These are phyloP conservation scores for Dione vanillae DNA, from an alignment of 2,888 invertebrate species.

Conservation along the genomic window DNA sequence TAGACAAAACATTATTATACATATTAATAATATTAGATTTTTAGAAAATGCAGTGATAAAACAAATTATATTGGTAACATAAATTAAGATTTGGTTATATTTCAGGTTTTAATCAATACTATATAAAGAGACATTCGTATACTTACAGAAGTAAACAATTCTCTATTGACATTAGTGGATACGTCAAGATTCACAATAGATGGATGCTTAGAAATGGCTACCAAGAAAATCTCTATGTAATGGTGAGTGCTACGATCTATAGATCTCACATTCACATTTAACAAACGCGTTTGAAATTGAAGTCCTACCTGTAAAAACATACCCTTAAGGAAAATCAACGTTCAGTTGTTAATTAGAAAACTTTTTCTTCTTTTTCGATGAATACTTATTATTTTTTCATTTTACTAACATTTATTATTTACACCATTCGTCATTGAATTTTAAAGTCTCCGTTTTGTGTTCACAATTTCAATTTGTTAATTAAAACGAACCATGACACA, in stretches of 20 bases:
- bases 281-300: constrained; percentile 86
- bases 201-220: constrained; percentile 89
- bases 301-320: constrained; percentile 75
- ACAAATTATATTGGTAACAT: not conserved
- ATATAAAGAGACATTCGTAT: not conserved
- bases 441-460: constrained; percentile 10
- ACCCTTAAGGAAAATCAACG: constrained; percentile 15
- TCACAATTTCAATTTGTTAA: constrained; percentile 8
- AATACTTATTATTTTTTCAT: constrained; percentile 14
- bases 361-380: not conserved
- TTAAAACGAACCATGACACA: constrained; percentile 2
- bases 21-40: too few species aligned
- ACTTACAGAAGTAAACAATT: constrained; percentile 87
- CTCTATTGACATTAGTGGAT: constrained; percentile 88
- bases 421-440: constrained; percentile 7
- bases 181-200: constrained; percentile 91
- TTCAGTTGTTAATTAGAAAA: not conserved
- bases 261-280: constrained; percentile 87
- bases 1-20: too few species aligned
- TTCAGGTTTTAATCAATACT: too few species aligned
- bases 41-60: too few species aligned
- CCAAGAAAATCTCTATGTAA: constrained; percentile 89
- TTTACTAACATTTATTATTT: constrained; percentile 4
- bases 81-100: too few species aligned
- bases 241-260: constrained; percentile 87